These are phyloP conservation scores for Apodemia hepburni DNA, from an alignment of 2,888 invertebrate species.

Conservation along the genomic window DNA sequence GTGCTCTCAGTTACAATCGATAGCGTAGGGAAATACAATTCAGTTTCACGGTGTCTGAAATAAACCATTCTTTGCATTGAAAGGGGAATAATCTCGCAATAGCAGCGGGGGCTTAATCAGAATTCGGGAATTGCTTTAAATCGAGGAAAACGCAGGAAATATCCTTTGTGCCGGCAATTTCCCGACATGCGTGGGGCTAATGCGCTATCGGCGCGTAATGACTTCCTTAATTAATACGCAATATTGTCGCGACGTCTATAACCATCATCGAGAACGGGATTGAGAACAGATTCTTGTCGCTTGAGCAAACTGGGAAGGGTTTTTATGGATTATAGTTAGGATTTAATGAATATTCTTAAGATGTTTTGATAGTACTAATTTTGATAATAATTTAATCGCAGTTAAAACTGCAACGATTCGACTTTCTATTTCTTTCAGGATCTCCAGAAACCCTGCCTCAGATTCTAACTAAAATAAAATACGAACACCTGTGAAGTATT, in stretches of 20 bases:
- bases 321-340: background rate
- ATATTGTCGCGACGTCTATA: constrained; percentile 43
- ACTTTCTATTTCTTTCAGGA: no score
- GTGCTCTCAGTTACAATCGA: constrained; percentile 44
- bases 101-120: constrained; percentile 78
- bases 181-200: constrained; percentile 72
- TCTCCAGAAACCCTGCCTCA: no score
- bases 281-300: background rate
- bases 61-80: constrained; percentile 78
- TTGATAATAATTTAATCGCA: no score
- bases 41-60: constrained; percentile 76
- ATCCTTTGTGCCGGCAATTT: constrained; percentile 77
- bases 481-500: no score
- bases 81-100: constrained; percentile 77
- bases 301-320: background rate
- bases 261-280: background rate
- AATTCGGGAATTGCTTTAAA: constrained; percentile 80
- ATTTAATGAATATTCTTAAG: no score
- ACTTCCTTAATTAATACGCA: constrained; percentile 79
- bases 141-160: constrained; percentile 79
- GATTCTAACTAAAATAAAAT: no score
- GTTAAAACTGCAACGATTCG: no score
- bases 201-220: constrained; percentile 76
- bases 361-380: no score
- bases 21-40: constrained; percentile 66